A percentile compares a stretch with the other conserved stretches of the same genome.
phyloP scores from a whole-genome alignment of 2,888 invertebrate genomes.

The Nemapogon koenigi region DNA sequence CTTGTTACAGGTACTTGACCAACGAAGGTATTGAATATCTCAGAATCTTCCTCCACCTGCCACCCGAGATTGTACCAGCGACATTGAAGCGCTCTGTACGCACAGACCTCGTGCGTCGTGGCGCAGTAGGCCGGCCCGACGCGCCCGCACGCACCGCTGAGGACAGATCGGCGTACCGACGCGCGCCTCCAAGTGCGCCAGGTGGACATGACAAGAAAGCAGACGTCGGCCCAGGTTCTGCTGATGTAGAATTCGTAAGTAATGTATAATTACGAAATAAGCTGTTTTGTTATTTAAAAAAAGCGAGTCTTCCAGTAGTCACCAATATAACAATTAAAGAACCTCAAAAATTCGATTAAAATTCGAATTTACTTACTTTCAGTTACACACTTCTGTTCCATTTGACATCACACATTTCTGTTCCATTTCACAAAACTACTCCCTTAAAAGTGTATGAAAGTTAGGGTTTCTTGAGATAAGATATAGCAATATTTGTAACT shows the following conservation, averaged over 20 bases:
- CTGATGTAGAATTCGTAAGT: conserved; percentile 89
- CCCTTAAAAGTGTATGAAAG: no score
- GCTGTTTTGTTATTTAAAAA: no score
- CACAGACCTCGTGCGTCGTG: conserved; percentile 83
- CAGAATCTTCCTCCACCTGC: conserved; percentile 93
- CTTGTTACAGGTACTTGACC: conserved; percentile 79
- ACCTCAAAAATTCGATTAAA: no score
- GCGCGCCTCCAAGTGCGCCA: conserved; percentile 71
- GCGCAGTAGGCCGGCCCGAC: conserved; percentile 72
- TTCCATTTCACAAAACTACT: no score
- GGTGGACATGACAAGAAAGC: conserved; percentile 89
- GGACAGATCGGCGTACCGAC: conserved; percentile 84
- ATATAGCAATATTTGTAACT: no score
- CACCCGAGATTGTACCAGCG: conserved; percentile 98
- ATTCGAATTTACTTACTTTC: no score
- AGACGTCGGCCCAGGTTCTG: conserved; percentile 95
- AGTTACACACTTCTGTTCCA: no score
- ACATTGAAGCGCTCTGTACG: conserved; percentile 92
- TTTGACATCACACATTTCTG: no score
- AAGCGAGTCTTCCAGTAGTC: no score
- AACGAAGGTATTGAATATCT: conserved; percentile 98
- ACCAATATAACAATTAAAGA: no score
- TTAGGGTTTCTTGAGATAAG: no score
- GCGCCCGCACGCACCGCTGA: conserved; percentile 79
- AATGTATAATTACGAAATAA: no score